Evolutionary conservation across 2,888 invertebrate species (phyloP), one percentile per base, ranked within the genome.

Genomic region (Abrostola tripartita): DNA sequence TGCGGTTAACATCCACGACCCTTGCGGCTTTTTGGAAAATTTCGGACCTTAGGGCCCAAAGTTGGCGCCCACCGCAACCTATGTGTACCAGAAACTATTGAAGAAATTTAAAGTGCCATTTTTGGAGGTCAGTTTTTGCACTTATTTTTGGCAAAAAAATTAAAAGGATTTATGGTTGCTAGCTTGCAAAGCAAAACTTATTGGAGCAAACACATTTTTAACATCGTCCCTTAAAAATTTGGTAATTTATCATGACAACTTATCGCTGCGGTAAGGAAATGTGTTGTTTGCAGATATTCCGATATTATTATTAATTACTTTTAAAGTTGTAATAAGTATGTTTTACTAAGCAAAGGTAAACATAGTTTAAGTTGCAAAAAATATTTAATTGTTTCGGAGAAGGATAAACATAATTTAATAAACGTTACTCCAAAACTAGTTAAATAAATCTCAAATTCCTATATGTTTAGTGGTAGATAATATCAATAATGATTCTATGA

Each of bases 1-100:
- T 68, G 79, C 52, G 78, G 81, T 69, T 49, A 35, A 61, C 50
- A 54, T 55, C 50, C 51, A 47, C 64, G 52, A 54, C 65, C 75
- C 68, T 68, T 75, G 80, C 12, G 67, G 75, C 14, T 62, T 70
- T 57, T 50, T 24, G 52, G 53, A 52, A 64, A 54, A 57, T 68
- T 49, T 71, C 65, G 52, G 55, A 52, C 59, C 51, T 37, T 42
- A 14, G 14, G 35, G 5, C 0, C 37, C 55, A 41, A 60, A 49
- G 64, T 49, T 44, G 35, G 40, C 9, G 5, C 7, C n/a, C 10
- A 64, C 59, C 74, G 8, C 53, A 74, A 58, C 12, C 51, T 7
- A 63, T 36, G 49, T 42, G 5, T 59, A 56, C 1, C 52, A 41
- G 57, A 71, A 58, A 70, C 49, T 75, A 65, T 14, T 5, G 6